These are phyloP conservation scores for Macquaria australasica DNA, from an alignment of 2,113 vertebrate genomes.

Conservation along the genomic window DNA sequence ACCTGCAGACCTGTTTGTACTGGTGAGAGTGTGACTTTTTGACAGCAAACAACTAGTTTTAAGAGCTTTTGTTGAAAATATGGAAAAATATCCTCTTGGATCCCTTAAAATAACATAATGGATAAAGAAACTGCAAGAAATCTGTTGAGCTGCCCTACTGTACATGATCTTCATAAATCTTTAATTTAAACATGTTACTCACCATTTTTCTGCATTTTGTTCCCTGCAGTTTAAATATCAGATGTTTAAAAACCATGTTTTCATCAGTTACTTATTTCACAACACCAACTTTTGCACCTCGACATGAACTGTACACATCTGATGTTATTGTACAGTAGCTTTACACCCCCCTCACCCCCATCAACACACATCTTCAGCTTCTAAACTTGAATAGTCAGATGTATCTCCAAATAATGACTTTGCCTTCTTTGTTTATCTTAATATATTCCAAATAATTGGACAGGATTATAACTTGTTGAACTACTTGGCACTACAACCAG, in stretches of 20 bases:
- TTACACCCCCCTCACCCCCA: neutral
- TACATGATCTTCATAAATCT: too few relatives aligned
- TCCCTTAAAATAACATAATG: neutral
- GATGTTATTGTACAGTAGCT: constrained; percentile 18
- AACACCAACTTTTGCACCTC: constrained; percentile 19
- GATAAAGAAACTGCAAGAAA: neutral
- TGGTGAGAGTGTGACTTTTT: neutral
- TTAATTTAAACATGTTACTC: neutral
- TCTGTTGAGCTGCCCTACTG: neutral
- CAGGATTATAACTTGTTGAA: neutral
- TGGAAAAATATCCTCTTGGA: too few relatives aligned
- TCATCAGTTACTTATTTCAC: constrained; percentile 4
- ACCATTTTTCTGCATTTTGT: neutral
- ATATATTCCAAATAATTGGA: constrained; percentile 25
- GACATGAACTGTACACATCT: neutral
- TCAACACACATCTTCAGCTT: neutral
- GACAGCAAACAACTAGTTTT: neutral
- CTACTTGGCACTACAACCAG: constrained; percentile 36
- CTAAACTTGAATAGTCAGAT: neutral
- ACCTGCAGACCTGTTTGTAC: constrained; percentile 1
- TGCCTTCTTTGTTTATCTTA: constrained; percentile 8
- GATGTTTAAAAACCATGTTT: neutral
- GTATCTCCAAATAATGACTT: neutral
- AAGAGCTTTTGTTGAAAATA: too few relatives aligned
- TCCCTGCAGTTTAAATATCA: neutral